phyloP scores from a whole-genome alignment of 2,888 invertebrate species.

The Thymelicus lineola region DNA sequence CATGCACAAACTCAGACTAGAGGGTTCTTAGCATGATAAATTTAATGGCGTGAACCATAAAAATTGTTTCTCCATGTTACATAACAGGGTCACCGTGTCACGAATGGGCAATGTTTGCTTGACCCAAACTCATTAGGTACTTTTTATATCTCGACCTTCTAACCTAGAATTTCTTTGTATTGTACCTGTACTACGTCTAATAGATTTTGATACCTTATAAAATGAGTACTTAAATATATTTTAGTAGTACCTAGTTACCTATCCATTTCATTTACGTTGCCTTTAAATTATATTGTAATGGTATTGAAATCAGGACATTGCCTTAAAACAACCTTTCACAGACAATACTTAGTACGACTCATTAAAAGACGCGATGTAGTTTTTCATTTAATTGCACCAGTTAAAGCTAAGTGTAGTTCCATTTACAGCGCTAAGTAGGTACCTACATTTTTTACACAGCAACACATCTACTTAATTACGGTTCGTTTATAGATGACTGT shows the following conservation, averaged over 20 bases:
- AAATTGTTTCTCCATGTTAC: conserved; percentile 15
- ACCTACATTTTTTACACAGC: too few relatives aligned
- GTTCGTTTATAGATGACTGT: too few relatives aligned
- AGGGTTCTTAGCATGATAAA: neutral
- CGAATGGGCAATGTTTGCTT: conserved; percentile 35
- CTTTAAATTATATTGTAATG: neutral
- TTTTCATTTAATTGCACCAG: neutral
- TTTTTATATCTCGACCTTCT: conserved; percentile 30
- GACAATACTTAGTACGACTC: neutral
- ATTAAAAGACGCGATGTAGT: neutral
- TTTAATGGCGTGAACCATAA: conserved; percentile 10
- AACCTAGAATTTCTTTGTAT: conserved; percentile 26
- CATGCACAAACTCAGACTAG: too few relatives aligned
- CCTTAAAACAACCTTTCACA: too few relatives aligned
- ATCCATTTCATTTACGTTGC: neutral
- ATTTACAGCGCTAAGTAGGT: neutral
- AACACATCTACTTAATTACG: too few relatives aligned
- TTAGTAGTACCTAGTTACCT: too few relatives aligned
- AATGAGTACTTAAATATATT: too few relatives aligned
- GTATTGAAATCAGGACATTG: too few relatives aligned
- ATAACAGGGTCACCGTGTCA: conserved; percentile 35
- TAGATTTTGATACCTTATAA: too few relatives aligned
- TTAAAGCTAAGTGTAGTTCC: neutral
- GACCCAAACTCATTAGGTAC: conserved; percentile 31
- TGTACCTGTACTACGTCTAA: neutral